Conservation (phyloP, 2,797 vertebrate species). For the Zenarchopterus dispar region DNA sequence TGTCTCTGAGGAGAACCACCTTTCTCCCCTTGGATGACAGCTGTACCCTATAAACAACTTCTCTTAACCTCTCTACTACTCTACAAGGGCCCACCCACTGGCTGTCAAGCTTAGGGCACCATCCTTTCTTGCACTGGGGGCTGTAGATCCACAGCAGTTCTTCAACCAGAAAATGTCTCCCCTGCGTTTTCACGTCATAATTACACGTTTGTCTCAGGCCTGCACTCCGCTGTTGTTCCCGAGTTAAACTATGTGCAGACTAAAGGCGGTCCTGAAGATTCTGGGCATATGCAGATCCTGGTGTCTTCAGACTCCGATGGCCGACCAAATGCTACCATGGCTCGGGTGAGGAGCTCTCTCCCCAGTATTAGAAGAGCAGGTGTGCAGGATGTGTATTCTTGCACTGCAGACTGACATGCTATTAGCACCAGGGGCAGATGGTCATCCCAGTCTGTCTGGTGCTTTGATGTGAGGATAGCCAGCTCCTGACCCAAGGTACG, state of each 20-base stretch:
- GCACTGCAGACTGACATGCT: neutral
- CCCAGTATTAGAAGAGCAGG: neutral
- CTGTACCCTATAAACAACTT: no score
- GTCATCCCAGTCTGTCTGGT: no score
- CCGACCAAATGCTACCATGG: neutral
- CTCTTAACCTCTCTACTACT: neutral
- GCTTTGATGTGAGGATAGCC: no score
- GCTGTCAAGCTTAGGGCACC: neutral
- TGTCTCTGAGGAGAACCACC: no score
- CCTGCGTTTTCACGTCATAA: neutral
- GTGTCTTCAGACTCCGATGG: neutral
- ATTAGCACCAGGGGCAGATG: no score
- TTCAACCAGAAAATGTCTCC: neutral
- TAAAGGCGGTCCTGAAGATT: neutral
- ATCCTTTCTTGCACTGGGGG: no score
- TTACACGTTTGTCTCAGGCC: neutral
- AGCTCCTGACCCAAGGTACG: no score
- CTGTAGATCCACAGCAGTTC: no score
- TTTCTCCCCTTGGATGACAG: no score
- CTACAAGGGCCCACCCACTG: neutral
- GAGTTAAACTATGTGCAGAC: neutral
- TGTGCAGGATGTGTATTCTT: neutral
- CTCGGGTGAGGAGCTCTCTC: neutral
- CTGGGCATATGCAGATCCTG: neutral
- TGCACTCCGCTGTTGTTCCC: neutral